Percentiles rank a stretch among this genome's conserved stretches.
Conservation (phyloP, 1,140 invertebrate genomes). For the Oreohelix idahoensis region DNA sequence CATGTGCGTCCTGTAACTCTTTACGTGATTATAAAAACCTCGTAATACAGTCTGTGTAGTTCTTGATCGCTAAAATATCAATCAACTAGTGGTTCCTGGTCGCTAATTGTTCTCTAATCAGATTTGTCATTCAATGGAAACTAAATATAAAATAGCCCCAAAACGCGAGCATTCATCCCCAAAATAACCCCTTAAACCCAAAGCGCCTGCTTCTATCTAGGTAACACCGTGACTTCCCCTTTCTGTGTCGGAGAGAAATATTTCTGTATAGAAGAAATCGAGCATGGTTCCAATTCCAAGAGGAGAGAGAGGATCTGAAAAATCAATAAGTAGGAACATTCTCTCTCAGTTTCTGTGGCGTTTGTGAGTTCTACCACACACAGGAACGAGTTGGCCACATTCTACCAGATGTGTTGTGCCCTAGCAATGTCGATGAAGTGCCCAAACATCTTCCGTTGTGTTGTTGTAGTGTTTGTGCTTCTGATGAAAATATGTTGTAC, state of each 20-base stretch:
- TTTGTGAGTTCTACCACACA: background rate
- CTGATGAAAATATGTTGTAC: background rate
- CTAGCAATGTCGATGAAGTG: background rate
- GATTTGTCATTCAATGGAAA: too few relatives aligned
- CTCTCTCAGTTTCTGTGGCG: background rate
- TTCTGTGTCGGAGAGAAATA: background rate
- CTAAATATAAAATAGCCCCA: too few relatives aligned
- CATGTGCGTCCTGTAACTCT: too few relatives aligned
- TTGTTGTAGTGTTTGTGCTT: background rate
- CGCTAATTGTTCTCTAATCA: too few relatives aligned
- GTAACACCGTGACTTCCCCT: background rate
- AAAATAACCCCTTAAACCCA: background rate
- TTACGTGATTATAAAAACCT: too few relatives aligned
- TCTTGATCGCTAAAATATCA: too few relatives aligned
- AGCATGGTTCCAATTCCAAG: background rate
- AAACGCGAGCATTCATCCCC: too few relatives aligned
- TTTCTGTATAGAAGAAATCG: background rate
- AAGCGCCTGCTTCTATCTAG: background rate
- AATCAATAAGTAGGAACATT: background rate
- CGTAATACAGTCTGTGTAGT: too few relatives aligned
- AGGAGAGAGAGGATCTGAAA: background rate
- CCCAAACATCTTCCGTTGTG: background rate
- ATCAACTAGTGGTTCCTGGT: too few relatives aligned
- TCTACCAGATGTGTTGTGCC: background rate
- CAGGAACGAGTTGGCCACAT: too few relatives aligned